Evolutionary conservation across 2,888 invertebrate genomes (phyloP), one percentile per base, ranked within the genome.

Genomic region (Cantharis flavilabris): DNA sequence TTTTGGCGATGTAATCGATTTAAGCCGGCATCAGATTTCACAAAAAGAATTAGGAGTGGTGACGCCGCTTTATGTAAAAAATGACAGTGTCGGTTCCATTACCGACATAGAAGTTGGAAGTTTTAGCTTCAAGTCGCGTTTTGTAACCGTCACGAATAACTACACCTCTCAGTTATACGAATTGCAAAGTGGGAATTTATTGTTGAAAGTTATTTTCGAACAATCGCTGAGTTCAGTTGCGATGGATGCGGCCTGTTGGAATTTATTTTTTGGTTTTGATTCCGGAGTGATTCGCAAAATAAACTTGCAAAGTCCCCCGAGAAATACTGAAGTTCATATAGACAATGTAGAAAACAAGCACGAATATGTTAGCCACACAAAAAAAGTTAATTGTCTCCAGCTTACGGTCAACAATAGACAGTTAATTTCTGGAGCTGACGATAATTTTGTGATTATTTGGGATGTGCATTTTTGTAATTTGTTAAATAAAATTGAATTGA

Each of bases 151-250:
- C 3, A 97, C 97, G 0, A 87, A 92, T 72, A 98, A 98, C 86
- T 92, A 94, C 82, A 95, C 96, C 10, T 94, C 95, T 84, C 94
- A 94, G 87, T 90, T 98, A 18, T 97, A 96, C 88, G 94, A 95
- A 80, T 86, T 97, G 11, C 85, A 90, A 13, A 91, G 91, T 28
- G 97, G 96, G 20, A 89, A 90, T 63, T 86, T 94, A 80, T 87
- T 98, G 62, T 86, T 96, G 0, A 94, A 93, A 76, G 86, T 97
- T 62, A 91, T 96, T 0, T 96, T 96, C 87, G 92, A 94, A 79
- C 90, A 91, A 49, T 90, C 93, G 3, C 88, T 97, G 13, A 92
- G 93, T 3, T 90, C 94, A 3, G 91, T 97, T 3, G 88, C 91
- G 18, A 90, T 94, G 84, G 95, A 97, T 88, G 86, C 90, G 0